Evolutionary conservation across 2,113 vertebrate species (phyloP).

Genomic region (Ahaetulla prasina): DNA sequence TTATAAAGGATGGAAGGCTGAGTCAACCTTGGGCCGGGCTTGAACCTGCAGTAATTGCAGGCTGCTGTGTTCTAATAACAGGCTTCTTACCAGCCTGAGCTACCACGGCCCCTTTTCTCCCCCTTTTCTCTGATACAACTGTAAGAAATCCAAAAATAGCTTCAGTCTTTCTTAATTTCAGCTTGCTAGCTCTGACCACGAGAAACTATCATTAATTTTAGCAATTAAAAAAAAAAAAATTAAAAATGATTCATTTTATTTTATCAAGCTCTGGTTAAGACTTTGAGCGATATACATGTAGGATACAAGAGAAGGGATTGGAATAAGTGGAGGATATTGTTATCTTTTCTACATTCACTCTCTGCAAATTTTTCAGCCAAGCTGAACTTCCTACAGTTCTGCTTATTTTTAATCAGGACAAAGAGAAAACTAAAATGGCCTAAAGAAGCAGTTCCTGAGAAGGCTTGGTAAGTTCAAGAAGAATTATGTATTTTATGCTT

Average conservation of each 20-base stretch:
- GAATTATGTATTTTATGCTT: neutral
- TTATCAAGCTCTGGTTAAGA: neutral
- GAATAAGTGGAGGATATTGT: neutral
- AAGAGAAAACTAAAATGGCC: neutral
- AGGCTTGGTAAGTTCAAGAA: neutral
- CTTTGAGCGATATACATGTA: neutral
- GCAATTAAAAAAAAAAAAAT: neutral
- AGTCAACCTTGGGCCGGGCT: too few relatives aligned
- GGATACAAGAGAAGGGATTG: neutral
- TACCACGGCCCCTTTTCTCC: too few relatives aligned
- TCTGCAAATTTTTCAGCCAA: neutral
- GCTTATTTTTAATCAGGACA: neutral
- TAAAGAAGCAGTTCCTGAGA: neutral
- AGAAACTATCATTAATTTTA: neutral
- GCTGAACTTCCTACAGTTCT: neutral
- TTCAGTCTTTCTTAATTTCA: neutral
- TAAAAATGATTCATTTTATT: neutral
- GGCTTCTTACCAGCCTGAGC: too few relatives aligned
- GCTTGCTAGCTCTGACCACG: neutral
- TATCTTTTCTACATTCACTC: neutral
- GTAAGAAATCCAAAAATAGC: neutral
- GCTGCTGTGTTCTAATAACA: too few relatives aligned
- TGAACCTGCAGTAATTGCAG: too few relatives aligned
- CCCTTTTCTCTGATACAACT: neutral
- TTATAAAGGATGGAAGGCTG: too few relatives aligned